Percentiles rank a stretch among this genome's conserved stretches.
phyloP scores from a whole-genome alignment of 1,140 invertebrate genomes.

The Laupala kohalensis region DNA sequence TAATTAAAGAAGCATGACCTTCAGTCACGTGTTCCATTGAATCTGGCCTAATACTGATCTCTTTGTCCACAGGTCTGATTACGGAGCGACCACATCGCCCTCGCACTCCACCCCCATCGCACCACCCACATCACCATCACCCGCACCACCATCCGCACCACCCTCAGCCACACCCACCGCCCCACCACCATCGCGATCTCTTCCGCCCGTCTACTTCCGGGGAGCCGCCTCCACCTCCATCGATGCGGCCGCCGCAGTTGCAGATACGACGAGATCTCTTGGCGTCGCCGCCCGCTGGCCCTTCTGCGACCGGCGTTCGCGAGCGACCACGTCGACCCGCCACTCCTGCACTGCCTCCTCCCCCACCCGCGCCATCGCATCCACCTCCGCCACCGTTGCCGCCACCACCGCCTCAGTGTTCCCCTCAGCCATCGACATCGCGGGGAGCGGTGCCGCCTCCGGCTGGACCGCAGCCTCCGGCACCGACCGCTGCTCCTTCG shows the following conservation, averaged over 20 bases:
- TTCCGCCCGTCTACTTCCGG: not conserved
- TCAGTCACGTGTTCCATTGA: too few relatives aligned
- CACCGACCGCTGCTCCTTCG: not conserved
- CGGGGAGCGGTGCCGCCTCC: slow-evolving; percentile 1
- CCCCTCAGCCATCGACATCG: not conserved
- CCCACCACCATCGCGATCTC: not conserved
- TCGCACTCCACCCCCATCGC: not conserved
- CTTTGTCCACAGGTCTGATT: not conserved
- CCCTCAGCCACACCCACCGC: not conserved
- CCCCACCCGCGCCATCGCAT: not conserved
- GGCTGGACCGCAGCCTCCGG: not conserved
- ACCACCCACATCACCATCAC: not conserved
- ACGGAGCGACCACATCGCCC: not conserved
- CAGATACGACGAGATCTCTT: slow-evolving; percentile 8
- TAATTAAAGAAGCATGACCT: too few relatives aligned
- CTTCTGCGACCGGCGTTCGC: not conserved
- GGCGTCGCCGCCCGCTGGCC: not conserved
- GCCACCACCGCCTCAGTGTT: not conserved
- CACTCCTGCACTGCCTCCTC: not conserved
- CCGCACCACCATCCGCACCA: not conserved
- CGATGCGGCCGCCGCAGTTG: slow-evolving; percentile 1
- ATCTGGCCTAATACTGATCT: too few relatives aligned
- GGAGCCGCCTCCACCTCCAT: not conserved
- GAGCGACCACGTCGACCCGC: not conserved
- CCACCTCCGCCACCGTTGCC: not conserved